Percentiles rank a stretch among this genome's conserved stretches.
phyloP scores from a whole-genome alignment of 2,113 vertebrate species.

The Mormoops blainvillei region DNA sequence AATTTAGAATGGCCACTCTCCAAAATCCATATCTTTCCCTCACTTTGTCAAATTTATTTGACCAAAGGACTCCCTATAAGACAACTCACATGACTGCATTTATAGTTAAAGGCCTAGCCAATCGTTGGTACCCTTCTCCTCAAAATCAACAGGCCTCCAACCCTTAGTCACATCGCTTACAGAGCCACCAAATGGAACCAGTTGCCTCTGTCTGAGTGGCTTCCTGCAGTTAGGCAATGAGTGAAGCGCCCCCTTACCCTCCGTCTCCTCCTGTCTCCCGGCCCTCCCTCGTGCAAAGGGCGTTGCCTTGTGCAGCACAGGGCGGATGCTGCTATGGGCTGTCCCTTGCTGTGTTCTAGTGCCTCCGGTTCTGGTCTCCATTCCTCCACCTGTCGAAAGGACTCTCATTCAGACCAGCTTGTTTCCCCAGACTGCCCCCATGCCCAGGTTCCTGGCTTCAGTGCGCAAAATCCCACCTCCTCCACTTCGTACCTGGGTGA shows the following conservation, averaged over 20 bases:
- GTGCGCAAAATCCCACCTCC: background rate
- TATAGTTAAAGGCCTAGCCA: background rate
- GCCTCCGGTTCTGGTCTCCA: background rate
- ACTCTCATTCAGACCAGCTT: background rate
- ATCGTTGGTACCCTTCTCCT: background rate
- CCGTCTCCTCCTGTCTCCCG: background rate
- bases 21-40: background rate
- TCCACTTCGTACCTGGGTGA: background rate
- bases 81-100: background rate
- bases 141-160: background rate
- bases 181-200: background rate
- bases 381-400: background rate
- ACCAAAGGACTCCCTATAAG: background rate
- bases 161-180: background rate
- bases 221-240: background rate
- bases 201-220: background rate
- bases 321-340: rapidly evolving
- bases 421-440: background rate
- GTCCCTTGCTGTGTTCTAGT: background rate
- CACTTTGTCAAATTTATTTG: background rate
- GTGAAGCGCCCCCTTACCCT: background rate
- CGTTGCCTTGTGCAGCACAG: background rate
- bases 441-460: background rate
- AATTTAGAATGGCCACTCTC: background rate
- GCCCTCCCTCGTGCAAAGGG: background rate